Evolutionary conservation across 2,113 vertebrate species (phyloP).

Genomic region (Orthonyx spaldingii): DNA sequence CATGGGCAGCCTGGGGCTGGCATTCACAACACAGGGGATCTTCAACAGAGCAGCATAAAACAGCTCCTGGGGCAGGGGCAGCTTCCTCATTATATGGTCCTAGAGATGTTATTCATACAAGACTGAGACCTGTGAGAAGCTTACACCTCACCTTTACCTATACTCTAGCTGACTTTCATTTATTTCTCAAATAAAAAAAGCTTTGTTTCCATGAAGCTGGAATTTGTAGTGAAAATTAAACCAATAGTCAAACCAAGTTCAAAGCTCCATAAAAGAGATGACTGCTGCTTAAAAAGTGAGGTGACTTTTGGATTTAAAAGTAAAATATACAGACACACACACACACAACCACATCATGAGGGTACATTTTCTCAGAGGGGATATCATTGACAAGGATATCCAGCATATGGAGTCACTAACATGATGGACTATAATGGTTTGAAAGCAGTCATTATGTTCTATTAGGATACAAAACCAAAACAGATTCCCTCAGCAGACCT

Average conservation of each 20-base stretch:
- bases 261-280: background rate
- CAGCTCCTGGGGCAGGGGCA: background rate
- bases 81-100: background rate
- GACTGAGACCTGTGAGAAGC: background rate
- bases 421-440: constrained; percentile 42
- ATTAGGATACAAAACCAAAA: constrained; percentile 42
- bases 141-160: background rate
- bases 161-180: background rate
- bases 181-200: background rate
- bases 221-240: background rate
- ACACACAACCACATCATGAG: background rate
- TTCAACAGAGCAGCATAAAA: background rate
- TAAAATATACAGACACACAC: background rate
- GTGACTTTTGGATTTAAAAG: background rate
- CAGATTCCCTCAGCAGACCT: constrained; percentile 31
- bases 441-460: constrained; percentile 53
- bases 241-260: background rate
- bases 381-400: background rate
- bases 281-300: background rate
- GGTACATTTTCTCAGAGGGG: background rate
- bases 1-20: background rate
- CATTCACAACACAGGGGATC: background rate
- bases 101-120: background rate
- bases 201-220: background rate
- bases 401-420: constrained; percentile 27